These are phyloP conservation scores for Rhogogaster chlorosoma DNA, from an alignment of 2,888 invertebrate species.

Conservation along the genomic window DNA sequence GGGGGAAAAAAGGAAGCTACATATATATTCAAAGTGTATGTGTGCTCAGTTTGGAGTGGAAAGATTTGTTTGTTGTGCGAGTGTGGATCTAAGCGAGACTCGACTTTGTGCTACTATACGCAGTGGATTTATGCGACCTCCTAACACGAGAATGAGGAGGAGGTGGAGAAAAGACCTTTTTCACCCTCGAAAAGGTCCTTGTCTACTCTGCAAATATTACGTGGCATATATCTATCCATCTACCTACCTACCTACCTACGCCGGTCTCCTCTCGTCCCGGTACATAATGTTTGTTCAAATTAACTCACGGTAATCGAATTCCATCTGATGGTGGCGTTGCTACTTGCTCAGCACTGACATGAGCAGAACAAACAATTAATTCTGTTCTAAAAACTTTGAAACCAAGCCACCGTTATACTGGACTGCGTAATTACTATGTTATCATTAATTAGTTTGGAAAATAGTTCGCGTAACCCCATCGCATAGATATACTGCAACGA, in stretches of 20 bases:
- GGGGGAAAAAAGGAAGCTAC: neutral
- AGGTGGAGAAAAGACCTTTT: neutral
- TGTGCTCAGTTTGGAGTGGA: neutral
- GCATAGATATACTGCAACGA: neutral
- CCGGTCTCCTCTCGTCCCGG: neutral
- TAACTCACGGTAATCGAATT: constrained; percentile 43
- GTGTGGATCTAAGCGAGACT: neutral
- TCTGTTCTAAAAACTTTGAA: constrained; percentile 16
- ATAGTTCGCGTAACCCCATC: neutral
- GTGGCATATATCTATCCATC: neutral
- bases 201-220: constrained; percentile 45
- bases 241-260: neutral
- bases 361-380: constrained; percentile 40
- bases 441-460: constrained; percentile 6
- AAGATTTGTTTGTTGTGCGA: neutral
- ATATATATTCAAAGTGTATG: too few relatives aligned
- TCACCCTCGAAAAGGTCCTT: constrained; percentile 36
- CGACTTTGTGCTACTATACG: neutral
- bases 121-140: constrained; percentile 25
- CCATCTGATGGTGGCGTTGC: neutral
- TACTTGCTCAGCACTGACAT: constrained; percentile 19
- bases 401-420: neutral
- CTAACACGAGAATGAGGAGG: neutral
- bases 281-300: constrained; percentile 44
- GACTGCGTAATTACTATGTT: constrained; percentile 9